A percentile compares a stretch with the other conserved stretches of the same genome.
Conservation (phyloP, 2,113 vertebrate genomes). For the Aplodontia rufa region DNA sequence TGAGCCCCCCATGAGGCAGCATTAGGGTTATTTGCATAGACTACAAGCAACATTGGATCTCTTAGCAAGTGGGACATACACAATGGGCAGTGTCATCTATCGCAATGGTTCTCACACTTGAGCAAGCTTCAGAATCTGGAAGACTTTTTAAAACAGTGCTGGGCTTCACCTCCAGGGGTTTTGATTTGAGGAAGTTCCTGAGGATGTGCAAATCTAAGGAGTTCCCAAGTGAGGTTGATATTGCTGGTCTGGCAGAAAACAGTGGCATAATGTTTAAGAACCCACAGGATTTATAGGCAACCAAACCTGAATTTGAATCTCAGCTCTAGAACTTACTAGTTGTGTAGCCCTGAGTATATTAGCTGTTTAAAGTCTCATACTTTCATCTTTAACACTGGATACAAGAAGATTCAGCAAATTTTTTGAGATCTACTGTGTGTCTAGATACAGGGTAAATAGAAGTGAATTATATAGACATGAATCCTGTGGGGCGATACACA, state of each 20-base stretch:
- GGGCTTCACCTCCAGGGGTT: not conserved
- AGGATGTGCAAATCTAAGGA: conserved; percentile 5
- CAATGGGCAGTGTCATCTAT: not conserved
- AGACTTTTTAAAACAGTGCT: not conserved
- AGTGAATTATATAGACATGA: not conserved
- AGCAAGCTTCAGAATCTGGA: not conserved
- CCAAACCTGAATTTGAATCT: not conserved
- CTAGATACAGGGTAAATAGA: not conserved
- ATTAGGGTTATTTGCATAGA: not conserved
- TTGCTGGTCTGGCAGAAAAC: not conserved
- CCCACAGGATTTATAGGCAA: not conserved
- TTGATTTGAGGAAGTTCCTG: not conserved
- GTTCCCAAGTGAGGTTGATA: not conserved
- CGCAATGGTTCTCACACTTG: not conserved
- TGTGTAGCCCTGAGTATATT: not conserved
- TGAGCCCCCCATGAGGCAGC: not conserved
- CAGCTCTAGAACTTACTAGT: not conserved
- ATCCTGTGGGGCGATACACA: not conserved
- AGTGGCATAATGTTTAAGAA: not conserved
- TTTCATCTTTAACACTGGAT: conserved; percentile 15
- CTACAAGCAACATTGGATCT: not conserved
- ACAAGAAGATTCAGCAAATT: not conserved
- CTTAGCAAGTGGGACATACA: not conserved
- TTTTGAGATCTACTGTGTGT: not conserved
- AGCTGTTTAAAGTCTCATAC: not conserved